phyloP scores from a whole-genome alignment of 1,140 invertebrate genomes.

The Palaemon carinicauda region DNA sequence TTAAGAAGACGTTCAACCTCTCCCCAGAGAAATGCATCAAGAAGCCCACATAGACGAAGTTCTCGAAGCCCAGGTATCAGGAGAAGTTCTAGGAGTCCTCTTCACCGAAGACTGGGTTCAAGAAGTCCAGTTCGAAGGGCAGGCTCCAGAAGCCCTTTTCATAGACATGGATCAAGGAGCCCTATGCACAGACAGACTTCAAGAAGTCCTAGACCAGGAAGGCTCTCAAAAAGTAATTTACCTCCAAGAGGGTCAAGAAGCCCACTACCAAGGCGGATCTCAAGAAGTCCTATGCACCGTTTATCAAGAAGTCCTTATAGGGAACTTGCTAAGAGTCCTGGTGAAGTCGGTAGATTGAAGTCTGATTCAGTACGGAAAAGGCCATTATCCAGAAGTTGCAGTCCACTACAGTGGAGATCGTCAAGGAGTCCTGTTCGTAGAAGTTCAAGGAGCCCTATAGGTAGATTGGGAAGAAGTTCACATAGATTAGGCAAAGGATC shows the following conservation, averaged over 20 bases:
- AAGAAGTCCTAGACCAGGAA: constrained; percentile 11
- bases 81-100: constrained; percentile 15
- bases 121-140: constrained; percentile 18
- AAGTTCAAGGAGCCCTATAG: background rate
- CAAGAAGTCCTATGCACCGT: too few relatives aligned
- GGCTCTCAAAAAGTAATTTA: constrained; percentile 17
- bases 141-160: constrained; percentile 21
- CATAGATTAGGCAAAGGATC: too few relatives aligned
- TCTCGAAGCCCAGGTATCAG: background rate
- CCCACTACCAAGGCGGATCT: background rate
- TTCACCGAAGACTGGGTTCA: background rate
- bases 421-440: background rate
- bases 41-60: background rate
- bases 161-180: background rate
- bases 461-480: background rate
- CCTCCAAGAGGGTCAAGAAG: constrained; percentile 7
- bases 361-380: too few relatives aligned
- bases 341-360: too few relatives aligned
- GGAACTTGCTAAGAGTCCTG: too few relatives aligned
- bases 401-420: background rate
- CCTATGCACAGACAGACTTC: background rate
- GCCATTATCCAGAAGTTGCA: too few relatives aligned
- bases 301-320: too few relatives aligned
- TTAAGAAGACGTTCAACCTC: constrained; percentile 6
- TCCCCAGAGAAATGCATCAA: background rate